Conservation (phyloP, 2,113 vertebrate species). For the Saguinus imperator region DNA sequence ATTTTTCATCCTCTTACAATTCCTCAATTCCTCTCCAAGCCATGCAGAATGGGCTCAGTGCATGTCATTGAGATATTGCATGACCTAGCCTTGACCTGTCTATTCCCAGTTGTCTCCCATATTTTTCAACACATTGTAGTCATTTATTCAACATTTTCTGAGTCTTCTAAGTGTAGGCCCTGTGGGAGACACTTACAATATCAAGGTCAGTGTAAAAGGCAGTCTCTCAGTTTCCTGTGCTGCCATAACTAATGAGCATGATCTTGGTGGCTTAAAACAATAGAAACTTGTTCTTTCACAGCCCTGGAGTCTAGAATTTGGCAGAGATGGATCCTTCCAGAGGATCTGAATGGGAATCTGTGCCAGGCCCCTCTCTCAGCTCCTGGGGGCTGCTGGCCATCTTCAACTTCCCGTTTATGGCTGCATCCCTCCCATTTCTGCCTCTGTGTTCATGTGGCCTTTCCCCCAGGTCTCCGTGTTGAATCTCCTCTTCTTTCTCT, state of each 20-base stretch:
- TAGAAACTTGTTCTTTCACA: neutral
- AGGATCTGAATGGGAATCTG: neutral
- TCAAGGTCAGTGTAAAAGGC: neutral
- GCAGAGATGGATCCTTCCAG: neutral
- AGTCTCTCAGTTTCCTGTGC: too few relatives aligned
- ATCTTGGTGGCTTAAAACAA: neutral
- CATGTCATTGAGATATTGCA: neutral
- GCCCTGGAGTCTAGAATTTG: neutral
- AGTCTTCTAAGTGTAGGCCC: neutral
- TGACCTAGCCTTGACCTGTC: too few relatives aligned
- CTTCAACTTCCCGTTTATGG: neutral
- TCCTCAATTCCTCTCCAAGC: neutral
- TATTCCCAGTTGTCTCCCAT: too few relatives aligned
- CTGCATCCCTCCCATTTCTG: neutral
- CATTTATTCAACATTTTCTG: neutral
- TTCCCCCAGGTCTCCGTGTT: neutral
- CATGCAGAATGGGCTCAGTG: neutral
- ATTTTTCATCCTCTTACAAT: neutral
- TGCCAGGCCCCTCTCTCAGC: neutral
- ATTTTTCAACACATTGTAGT: neutral
- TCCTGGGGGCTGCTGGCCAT: neutral
- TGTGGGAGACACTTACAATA: neutral
- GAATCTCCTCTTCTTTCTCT: neutral
- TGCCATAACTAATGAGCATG: neutral
- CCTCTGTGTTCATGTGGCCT: neutral